Base-by-base conservation (phyloP, 1,140 invertebrate genomes). In the Cotesia chilonis region DNA sequence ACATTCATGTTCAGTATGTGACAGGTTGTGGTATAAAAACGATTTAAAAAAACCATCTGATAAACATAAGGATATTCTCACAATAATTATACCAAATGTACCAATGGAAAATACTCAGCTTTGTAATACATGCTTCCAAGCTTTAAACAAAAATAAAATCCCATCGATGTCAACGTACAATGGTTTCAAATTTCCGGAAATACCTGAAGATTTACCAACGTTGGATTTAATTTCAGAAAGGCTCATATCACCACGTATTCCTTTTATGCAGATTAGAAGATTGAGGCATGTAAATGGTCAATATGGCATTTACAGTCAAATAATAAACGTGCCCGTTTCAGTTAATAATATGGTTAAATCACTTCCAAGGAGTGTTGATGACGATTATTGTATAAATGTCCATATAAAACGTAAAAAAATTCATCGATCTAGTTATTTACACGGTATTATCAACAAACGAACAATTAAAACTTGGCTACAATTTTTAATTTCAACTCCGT, bases 291-390 rank as follows among this genome's bases (percentile, higher is more conserved):
- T 73, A n/a, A n/a, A 84, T 76, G 70, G 73, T 38, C 77, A 71
- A 68, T 78, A 80, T 78, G 83, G 80, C 64, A 84, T 85, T 70
- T 76, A 76, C 59, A 81, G 80, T 6, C 82, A 84, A 80, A 76
- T 84, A 68, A 82, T 84, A 28, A 84, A 85, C 73, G 79, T 84
- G 47, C 84, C 84, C 71, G 75, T 83, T 9, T 57, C 78, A 65
- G 80, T 80, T 57, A 63, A 84, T 76, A 73, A 74, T 0, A 82
- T 85, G 82, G 80, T 84, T 66, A 79, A 81, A 75, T 70, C 64
- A n/a, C 81, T 84, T 72, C 82, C 83, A 4, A 76, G 83, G 28
- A 72, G 80, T 71, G 38, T 84, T 65, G 68, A 83, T 67, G 81
- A 82, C 63, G 82, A 84, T 70, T 68, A 83, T 28, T 76, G 74